Evolutionary conservation across 2,888 invertebrate species (phyloP).

Genomic region (Melieria picta): DNA sequence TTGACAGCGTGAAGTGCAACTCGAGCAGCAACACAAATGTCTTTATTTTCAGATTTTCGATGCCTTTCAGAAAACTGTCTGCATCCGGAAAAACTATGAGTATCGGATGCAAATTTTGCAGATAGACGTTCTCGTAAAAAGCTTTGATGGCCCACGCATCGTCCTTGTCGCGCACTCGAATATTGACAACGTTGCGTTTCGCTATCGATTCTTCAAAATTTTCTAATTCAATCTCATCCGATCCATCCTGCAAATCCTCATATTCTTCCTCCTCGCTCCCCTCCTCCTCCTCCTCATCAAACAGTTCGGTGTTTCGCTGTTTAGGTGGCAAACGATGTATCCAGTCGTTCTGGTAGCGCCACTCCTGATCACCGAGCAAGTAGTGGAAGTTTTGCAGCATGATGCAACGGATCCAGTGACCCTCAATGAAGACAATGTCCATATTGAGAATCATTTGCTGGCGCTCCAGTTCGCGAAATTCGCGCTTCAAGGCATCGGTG

Average conservation of each 20-base stretch:
- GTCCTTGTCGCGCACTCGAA: slow-evolving; percentile 59
- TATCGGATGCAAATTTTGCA: slow-evolving; percentile 56
- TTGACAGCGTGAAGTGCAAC: slow-evolving; percentile 60
- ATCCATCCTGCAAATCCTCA: slow-evolving; percentile 14
- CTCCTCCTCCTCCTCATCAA: slow-evolving; percentile 25
- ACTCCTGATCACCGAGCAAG: slow-evolving; percentile 60
- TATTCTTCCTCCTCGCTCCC: slow-evolving; percentile 40
- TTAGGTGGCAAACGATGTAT: slow-evolving; percentile 52
- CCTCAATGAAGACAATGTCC: slow-evolving; percentile 64
- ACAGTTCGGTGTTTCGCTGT: slow-evolving; percentile 40
- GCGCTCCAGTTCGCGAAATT: slow-evolving; percentile 51
- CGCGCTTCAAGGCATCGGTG: slow-evolving; percentile 56
- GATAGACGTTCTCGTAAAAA: slow-evolving; percentile 60
- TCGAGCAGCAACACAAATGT: slow-evolving; percentile 61
- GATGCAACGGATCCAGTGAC: slow-evolving; percentile 59
- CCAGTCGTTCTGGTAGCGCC: slow-evolving; percentile 63
- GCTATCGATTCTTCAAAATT: slow-evolving; percentile 58
- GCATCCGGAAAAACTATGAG: slow-evolving; percentile 59
- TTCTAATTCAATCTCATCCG: slow-evolving; percentile 53
- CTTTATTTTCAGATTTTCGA: slow-evolving; percentile 57
- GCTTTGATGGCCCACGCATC: slow-evolving; percentile 63
- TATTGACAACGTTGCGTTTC: slow-evolving; percentile 55
- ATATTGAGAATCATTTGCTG: slow-evolving; percentile 57
- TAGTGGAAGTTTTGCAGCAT: slow-evolving; percentile 65
- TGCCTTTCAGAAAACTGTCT: slow-evolving; percentile 53